Percentiles rank a stretch among this genome's conserved stretches.
Conservation (phyloP, 2,888 invertebrate species). For the Agonopterix arenella region DNA sequence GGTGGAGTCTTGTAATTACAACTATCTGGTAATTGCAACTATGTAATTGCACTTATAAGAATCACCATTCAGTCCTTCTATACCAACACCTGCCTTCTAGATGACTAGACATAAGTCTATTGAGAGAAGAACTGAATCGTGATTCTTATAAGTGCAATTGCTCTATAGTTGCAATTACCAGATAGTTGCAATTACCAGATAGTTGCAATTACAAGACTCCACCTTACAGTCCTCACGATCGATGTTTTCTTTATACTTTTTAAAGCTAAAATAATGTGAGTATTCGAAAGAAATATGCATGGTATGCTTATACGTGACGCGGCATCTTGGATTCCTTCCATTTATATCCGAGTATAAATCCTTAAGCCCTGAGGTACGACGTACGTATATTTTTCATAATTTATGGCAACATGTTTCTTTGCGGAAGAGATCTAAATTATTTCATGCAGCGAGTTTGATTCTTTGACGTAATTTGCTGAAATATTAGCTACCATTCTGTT, state of each 20-base stretch:
- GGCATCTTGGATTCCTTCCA: slow-evolving; percentile 10
- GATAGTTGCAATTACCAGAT: too few relatives aligned
- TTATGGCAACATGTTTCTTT: slow-evolving; percentile 23
- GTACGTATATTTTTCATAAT: slow-evolving; percentile 31
- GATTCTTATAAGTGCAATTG: too few relatives aligned
- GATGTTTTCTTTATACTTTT: background rate
- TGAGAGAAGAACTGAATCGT: too few relatives aligned
- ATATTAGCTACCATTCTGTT: background rate
- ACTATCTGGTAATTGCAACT: too few relatives aligned
- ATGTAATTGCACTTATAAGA: too few relatives aligned
- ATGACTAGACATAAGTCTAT: too few relatives aligned
- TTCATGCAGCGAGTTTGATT: slow-evolving; percentile 22
- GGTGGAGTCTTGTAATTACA: too few relatives aligned
- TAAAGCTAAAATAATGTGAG: slow-evolving; percentile 7
- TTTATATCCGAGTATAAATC: slow-evolving; percentile 27
- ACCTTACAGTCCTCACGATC: too few relatives aligned
- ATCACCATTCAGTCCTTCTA: too few relatives aligned
- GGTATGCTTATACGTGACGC: slow-evolving; percentile 5
- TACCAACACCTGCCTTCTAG: too few relatives aligned
- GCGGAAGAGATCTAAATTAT: slow-evolving; percentile 21
- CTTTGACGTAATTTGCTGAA: slow-evolving; percentile 12
- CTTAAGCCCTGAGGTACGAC: slow-evolving; percentile 25
- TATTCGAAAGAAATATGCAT: slow-evolving; percentile 2
- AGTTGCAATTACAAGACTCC: too few relatives aligned
- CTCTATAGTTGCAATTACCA: too few relatives aligned